Evolutionary conservation across 2,888 invertebrate species (phyloP).

Genomic region (Empis livida): DNA sequence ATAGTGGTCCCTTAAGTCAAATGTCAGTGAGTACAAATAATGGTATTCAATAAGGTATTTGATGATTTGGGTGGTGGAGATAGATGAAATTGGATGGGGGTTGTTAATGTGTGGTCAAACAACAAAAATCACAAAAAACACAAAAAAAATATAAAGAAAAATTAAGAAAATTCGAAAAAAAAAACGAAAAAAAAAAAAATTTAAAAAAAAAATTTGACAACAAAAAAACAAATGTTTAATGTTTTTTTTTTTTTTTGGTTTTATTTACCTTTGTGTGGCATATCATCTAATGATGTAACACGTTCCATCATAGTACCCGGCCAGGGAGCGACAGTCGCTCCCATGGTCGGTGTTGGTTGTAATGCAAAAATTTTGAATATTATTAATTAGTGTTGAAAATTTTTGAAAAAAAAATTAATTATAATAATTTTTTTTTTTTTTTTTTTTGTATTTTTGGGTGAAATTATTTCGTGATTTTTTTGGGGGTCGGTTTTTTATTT

Average conservation of each 20-base stretch:
- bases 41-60: too few species aligned
- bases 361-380: slow-evolving; percentile 40
- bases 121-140: neutral
- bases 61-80: too few species aligned
- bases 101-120: too few species aligned
- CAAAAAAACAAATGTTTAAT: neutral
- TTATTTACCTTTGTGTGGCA: slow-evolving; percentile 81
- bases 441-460: too few species aligned
- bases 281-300: slow-evolving; percentile 52
- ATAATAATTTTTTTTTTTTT: too few species aligned
- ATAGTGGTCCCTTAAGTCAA: too few species aligned
- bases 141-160: neutral
- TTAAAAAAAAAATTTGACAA: neutral
- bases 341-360: slow-evolving; percentile 71
- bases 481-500: too few species aligned
- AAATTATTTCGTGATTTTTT: too few species aligned
- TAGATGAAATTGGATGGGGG: too few species aligned
- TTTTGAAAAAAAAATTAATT: too few species aligned
- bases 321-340: slow-evolving; percentile 70
- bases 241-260: slow-evolving; percentile 5
- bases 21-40: too few species aligned
- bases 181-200: neutral
- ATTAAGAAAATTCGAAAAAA: neutral
- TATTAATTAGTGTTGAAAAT: neutral
- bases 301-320: slow-evolving; percentile 69